Base-by-base conservation (phyloP, 2,797 vertebrate species). In the Melanotaenia nigrans region DNA sequence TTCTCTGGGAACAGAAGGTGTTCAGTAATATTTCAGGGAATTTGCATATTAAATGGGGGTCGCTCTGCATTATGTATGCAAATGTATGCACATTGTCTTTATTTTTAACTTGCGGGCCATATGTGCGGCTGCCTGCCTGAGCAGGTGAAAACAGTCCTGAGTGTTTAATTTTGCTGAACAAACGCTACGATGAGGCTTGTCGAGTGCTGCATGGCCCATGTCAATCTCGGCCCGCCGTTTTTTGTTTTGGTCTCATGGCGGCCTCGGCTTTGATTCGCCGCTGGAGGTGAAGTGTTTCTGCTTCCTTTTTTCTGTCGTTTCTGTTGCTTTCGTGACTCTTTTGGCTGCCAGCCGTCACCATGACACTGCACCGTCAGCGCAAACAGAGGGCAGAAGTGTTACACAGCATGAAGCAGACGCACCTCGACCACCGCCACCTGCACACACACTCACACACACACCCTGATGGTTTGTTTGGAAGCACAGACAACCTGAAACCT, bases 11-110 rank as follows among this genome's bases (percentile, higher is more conserved):
- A 96, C 96, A 97, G 96, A 97, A 96, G 97, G 96, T 96, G 96
- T 96, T 96, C 96, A 93, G 95, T 96, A 96, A 94, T 96, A 95
- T 96, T 94, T 96, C 95, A 94, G 93, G 88, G 92, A 95, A 97
- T 97, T 97, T 95, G 95, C 96, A 97, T 98, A 96, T 97, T 96
- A 96, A 96, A 97, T 96, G 96, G 97, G 95, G 94, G 93, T 94
- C 87, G 93, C 89, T 75, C 89, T 88, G 89, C 93, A 96, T 97
- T 96, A 95, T 84, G 90, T 92, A 97, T 97, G 96, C 95, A 95
- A 97, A 97, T 97, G 92, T 95, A 96, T 97, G 96, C 96, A 82
- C 94, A 89, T 95, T 92, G 94, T 96, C 96, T 95, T 95, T 96
- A 97, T 97, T 97, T 96, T 96, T 96, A 97, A 96, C 94, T 94